Evolutionary conservation across 2,113 vertebrate species (phyloP), one percentile per base, ranked within the genome.

Genomic region (Centrocercus urophasianus): DNA sequence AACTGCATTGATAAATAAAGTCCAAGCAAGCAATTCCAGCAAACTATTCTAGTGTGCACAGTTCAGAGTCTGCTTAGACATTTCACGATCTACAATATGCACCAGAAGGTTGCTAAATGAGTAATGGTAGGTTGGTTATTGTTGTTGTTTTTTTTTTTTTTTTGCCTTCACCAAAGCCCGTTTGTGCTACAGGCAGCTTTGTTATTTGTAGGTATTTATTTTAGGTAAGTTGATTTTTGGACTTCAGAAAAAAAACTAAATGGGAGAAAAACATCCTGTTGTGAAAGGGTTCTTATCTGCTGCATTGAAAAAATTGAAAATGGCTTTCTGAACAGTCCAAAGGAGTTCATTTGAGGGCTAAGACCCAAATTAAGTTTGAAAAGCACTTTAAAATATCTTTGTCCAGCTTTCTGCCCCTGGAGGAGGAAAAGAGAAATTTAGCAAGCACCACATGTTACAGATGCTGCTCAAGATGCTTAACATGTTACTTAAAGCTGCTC

Each of bases 1-100:
- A 94, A 83, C 43, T 28, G 16, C 54, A 70, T 54, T 65, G 61
- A 24, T 40, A 81, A 94, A 70, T 96, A 77, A 96, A 92, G 70
- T 89, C 76, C 48, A 90, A 83, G 63, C 71, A 93, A 83, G 59
- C 38, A 71, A 94, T 84, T 71, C 75, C 0, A 1, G 78, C 38
- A 42, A 91, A 91, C 85, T 92, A 77, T 92, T 94, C 76, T 12
- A 0, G 21, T 59, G 38, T 94, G 89, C 79, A 75, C 60, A 40
- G 95, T 93, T 96, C 96, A 97, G 92, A 97, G 96, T 97, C 89
- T 94, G 93, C 74, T 90, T 8, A 5, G 70, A 73, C 79, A 73
- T 86, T 79, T 95, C 86, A 34, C 3, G 19, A 87, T 77, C 83
- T 84, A 30, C 59, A 72, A 32, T 79, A 72, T 82, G 79, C 71